Percentiles rank a stretch among this genome's conserved stretches.
Evolutionary conservation across 2,113 vertebrate species (phyloP).

Genomic region (human (Homo sapiens)): DNA sequence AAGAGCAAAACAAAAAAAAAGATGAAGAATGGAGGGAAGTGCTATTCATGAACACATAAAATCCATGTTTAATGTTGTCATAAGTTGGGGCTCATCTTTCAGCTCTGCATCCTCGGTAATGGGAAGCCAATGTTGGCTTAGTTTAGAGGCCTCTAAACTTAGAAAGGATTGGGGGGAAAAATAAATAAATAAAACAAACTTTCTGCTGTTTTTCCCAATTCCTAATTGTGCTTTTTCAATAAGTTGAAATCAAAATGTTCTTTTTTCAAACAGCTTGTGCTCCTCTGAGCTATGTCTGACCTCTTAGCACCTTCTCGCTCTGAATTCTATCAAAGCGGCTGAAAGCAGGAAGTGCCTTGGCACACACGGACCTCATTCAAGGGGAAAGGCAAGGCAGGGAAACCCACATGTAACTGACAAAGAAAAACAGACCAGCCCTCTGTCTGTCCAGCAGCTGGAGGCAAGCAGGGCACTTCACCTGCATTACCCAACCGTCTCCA

Average conservation of each 20-base stretch:
- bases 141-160: constrained; percentile 17
- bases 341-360: constrained; percentile 78
- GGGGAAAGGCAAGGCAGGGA: constrained; percentile 71
- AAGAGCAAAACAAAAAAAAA: constrained; percentile 57
- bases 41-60: constrained; percentile 38
- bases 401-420: constrained; percentile 73
- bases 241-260: constrained; percentile 37
- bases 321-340: background rate
- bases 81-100: constrained; percentile 28
- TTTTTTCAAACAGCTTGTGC: constrained; percentile 14
- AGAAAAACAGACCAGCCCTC: constrained; percentile 72
- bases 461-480: constrained; percentile 62
- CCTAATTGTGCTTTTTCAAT: constrained; percentile 56
- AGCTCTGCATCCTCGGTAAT: constrained; percentile 24
- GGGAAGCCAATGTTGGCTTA: background rate
- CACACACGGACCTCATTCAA: constrained; percentile 70
- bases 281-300: constrained; percentile 61
- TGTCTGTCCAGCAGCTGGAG: background rate
- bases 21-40: background rate
- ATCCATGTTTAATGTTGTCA: constrained; percentile 50
- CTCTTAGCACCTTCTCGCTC: constrained; percentile 19
- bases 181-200: background rate
- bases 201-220: constrained; percentile 49
- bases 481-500: background rate
- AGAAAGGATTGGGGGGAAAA: constrained; percentile 8